Evolutionary conservation across 1,140 invertebrate species (phyloP), one percentile per base, ranked within the genome.

Genomic region (Habropoda laboriosa): DNA sequence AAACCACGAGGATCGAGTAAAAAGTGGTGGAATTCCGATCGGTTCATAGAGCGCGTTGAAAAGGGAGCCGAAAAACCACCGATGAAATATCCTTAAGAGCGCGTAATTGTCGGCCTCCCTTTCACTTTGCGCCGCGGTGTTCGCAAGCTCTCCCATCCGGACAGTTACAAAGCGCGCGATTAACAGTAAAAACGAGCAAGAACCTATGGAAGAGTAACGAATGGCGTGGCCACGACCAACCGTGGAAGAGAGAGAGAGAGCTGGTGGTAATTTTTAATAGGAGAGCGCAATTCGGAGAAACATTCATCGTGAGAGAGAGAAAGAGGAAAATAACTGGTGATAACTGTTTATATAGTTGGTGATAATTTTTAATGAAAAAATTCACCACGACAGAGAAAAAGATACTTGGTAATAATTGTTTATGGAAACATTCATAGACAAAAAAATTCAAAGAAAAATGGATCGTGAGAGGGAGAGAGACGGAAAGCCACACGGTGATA

Each of bases 141-240:
- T 51, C 60, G 49, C 49, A 49, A 68, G 7, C 42, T 32, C 21
- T 10, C 35, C n/a, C 2, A 2, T 21, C 24, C 16, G 60, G 73
- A 67, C 60, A 82, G 51, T 82, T 72, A 82, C 51, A 78, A 67
- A 81, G 47, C 58, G 51, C 21, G 30, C 71, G 58, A 82, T 83
- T 83, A 83, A 83, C 45, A 35, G 13, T 42, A 78, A 82, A 72
- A 83, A 72, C 51, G 60, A 30, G 24, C 66, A 68, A 45, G 21
- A n/a, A 30, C 38, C 21, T 38, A 32, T 2, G n/a, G 49, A 55
- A 30, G 13, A 66, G 51, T 71, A 81, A 76, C 51, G 64, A 64
- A 76, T 66, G 71, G 47, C 55, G 16, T 35, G 66, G 21, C 6
- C 30, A 38, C n/a, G 35, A 16, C 24, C 16, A 64, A 64, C 13